Evolutionary conservation across 2,888 invertebrate genomes (phyloP).

Genomic region (Parnassius orleans): DNA sequence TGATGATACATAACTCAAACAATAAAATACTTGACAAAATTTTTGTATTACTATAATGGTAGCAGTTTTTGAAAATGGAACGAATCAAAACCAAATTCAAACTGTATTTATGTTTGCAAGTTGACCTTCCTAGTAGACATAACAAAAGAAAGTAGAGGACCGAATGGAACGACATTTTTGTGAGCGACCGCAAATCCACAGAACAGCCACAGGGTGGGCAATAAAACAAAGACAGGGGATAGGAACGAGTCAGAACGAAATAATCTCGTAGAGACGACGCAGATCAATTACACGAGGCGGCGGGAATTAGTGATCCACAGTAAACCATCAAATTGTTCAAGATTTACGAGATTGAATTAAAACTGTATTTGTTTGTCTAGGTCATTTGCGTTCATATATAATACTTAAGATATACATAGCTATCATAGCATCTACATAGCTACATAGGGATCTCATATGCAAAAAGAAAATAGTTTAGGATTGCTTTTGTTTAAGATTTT

Average conservation of each 20-base stretch:
- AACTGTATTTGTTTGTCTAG: constrained; percentile 35
- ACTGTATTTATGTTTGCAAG: constrained; percentile 1
- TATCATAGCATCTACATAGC: background rate
- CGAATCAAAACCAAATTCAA: constrained; percentile 1
- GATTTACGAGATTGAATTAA: constrained; percentile 48
- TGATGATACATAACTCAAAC: too few relatives aligned
- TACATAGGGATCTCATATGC: too few relatives aligned
- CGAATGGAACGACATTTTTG: constrained; percentile 39
- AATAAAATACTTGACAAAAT: too few relatives aligned
- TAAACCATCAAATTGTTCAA: constrained; percentile 47
- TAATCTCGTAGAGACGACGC: constrained; percentile 49
- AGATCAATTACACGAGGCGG: constrained; percentile 53
- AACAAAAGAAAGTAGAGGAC: constrained; percentile 31
- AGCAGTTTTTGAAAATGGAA: background rate
- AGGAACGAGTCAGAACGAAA: constrained; percentile 50
- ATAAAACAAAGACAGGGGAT: constrained; percentile 40
- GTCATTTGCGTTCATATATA: constrained; percentile 16
- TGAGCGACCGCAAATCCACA: constrained; percentile 37
- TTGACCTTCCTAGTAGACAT: constrained; percentile 25
- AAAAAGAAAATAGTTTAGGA: too few relatives aligned
- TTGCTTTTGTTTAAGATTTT: too few relatives aligned
- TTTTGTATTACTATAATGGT: too few relatives aligned
- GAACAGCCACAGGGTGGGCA: constrained; percentile 37
- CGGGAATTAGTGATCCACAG: constrained; percentile 45
- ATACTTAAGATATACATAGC: constrained; percentile 5